These are phyloP conservation scores for Sarcophaga caerulescens DNA, from an alignment of 2,888 invertebrate genomes.

Conservation along the genomic window DNA sequence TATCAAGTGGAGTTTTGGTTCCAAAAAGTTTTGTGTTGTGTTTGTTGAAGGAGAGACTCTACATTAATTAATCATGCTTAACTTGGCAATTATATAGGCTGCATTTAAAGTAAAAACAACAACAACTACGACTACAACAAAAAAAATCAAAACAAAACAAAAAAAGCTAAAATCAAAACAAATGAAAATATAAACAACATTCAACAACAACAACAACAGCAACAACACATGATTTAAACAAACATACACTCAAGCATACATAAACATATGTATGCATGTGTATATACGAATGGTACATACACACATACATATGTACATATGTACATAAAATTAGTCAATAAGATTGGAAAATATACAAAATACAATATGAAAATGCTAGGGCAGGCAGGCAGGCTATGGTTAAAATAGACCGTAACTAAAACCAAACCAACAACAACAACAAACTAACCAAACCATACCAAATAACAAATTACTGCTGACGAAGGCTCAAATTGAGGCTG, in stretches of 20 bases:
- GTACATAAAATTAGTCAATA: neutral
- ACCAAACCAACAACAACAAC: neutral
- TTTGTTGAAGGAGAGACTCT: conserved; percentile 65
- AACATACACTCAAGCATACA: neutral
- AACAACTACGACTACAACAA: too few relatives aligned
- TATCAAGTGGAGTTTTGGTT: conserved; percentile 64
- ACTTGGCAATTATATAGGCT: conserved; percentile 68
- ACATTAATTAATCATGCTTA: conserved; percentile 69
- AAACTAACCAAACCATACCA: too few relatives aligned
- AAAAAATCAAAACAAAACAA: too few relatives aligned
- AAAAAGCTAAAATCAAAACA: neutral
- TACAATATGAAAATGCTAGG: neutral
- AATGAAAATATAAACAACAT: neutral
- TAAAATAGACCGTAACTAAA: neutral
- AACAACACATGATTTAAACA: too few relatives aligned
- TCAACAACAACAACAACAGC: too few relatives aligned
- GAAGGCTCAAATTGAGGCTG: too few relatives aligned
- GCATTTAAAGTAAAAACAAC: conserved; percentile 48
- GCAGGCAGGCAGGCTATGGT: neutral
- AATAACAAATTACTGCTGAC: too few relatives aligned
- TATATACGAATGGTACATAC: neutral
- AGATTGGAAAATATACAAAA: neutral
- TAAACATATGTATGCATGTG: neutral
- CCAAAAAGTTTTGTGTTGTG: conserved; percentile 61
- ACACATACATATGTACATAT: neutral